Evolutionary conservation across 2,888 invertebrate genomes (phyloP).

Genomic region (Hymenopus coronatus): DNA sequence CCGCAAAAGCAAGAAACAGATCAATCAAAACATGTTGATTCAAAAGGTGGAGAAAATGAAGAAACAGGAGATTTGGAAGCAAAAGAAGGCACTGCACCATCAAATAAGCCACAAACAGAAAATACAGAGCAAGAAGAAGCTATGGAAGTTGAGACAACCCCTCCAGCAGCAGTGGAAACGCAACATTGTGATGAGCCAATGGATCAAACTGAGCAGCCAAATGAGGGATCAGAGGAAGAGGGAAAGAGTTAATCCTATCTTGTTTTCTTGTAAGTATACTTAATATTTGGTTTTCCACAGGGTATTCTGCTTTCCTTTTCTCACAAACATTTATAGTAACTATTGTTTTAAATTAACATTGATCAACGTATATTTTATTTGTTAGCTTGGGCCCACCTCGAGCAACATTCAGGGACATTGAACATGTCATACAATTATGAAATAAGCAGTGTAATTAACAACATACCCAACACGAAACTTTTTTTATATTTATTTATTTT

Average conservation of each 20-base stretch:
- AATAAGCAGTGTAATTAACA: no score
- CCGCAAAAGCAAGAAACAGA: neutral
- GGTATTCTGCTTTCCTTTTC: no score
- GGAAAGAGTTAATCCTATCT: conserved; percentile 31
- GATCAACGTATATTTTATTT: no score
- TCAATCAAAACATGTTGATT: neutral
- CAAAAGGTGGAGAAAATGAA: conserved; percentile 26
- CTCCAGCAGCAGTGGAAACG: conserved; percentile 13
- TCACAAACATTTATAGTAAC: no score
- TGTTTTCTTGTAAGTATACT: neutral
- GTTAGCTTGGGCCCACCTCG: no score
- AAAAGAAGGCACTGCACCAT: conserved; percentile 35
- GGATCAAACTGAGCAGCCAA: conserved; percentile 33
- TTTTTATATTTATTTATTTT: no score
- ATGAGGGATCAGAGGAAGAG: conserved; percentile 26
- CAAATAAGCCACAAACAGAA: conserved; percentile 34
- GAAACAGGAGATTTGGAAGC: conserved; percentile 35
- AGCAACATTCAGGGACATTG: no score
- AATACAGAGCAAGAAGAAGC: conserved; percentile 35
- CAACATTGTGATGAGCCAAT: conserved; percentile 36
- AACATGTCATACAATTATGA: no score
- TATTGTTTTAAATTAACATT: no score
- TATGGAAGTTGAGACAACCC: conserved; percentile 34
- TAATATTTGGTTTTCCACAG: no score
- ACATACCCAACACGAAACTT: no score